phyloP scores from a whole-genome alignment of 2,113 vertebrate species.

The Alethe diademata region DNA sequence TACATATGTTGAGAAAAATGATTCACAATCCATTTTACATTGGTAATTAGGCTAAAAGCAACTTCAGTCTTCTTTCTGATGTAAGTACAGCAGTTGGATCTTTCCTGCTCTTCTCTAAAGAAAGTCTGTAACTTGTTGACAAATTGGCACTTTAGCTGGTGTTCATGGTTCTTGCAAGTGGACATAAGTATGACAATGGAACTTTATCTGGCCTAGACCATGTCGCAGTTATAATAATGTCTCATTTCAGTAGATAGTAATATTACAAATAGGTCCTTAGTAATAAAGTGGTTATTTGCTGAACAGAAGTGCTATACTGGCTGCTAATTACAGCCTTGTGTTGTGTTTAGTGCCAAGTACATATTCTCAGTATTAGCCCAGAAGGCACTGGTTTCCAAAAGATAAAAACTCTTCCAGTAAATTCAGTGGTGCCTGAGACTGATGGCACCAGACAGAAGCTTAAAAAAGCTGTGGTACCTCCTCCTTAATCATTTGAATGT shows the following conservation, averaged over 20 bases:
- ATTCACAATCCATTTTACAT: neutral
- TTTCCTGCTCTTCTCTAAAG: neutral
- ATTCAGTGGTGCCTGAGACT: neutral
- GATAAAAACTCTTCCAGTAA: constrained; percentile 31
- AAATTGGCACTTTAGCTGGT: neutral
- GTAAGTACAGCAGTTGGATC: neutral
- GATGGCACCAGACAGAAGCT: constrained; percentile 20
- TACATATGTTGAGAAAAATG: neutral
- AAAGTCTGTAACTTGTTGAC: neutral
- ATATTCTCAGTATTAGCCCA: constrained; percentile 18
- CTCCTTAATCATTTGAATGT: neutral
- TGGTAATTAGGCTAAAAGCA: neutral
- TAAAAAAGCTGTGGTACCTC: neutral
- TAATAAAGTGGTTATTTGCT: constrained; percentile 7
- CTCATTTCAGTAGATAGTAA: neutral
- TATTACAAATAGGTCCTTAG: neutral
- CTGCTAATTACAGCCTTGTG: constrained; percentile 5
- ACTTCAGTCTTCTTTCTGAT: neutral
- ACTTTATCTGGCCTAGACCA: neutral
- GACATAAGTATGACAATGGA: neutral
- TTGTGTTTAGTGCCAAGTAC: neutral
- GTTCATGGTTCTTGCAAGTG: neutral
- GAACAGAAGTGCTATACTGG: constrained; percentile 7
- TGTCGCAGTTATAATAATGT: neutral
- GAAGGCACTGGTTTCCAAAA: constrained; percentile 39